Percentiles rank a stretch among this genome's conserved stretches.
Evolutionary conservation across 2,797 vertebrate genomes (phyloP).

Genomic region (Falco biarmicus): DNA sequence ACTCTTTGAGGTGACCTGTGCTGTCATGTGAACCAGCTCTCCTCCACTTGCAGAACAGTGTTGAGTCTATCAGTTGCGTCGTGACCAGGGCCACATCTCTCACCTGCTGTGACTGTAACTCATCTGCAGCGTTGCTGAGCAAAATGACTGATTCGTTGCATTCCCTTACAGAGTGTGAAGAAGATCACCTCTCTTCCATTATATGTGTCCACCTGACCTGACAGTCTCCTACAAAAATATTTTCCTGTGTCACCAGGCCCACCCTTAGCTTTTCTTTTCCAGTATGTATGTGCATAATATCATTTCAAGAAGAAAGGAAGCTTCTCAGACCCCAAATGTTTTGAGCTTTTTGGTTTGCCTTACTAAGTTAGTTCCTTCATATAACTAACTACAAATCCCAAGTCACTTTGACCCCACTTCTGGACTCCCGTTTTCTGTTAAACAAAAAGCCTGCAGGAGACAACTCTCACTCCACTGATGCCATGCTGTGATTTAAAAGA

Average conservation of each 20-base stretch:
- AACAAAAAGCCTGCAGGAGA: background rate
- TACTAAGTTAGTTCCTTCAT: background rate
- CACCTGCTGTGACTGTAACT: background rate
- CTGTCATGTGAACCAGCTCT: background rate
- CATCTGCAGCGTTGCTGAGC: background rate
- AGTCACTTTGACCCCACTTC: background rate
- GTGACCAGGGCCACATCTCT: background rate
- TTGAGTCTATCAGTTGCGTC: background rate
- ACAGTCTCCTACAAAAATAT: background rate
- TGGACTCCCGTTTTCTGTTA: background rate
- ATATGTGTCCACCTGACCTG: background rate
- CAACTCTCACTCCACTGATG: background rate
- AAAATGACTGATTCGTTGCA: background rate
- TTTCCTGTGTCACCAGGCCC: background rate
- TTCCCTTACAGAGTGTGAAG: fast-evolving
- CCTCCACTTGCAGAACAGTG: background rate
- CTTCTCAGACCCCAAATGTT: background rate
- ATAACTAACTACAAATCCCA: background rate
- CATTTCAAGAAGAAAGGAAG: background rate
- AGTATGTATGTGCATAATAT: background rate
- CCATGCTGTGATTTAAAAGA: background rate
- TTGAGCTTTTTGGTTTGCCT: background rate
- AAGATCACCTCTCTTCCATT: background rate
- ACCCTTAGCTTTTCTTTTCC: background rate
- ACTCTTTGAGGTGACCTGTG: background rate